Evolutionary conservation across 2,888 invertebrate genomes (phyloP).

Genomic region (Tridacna gigas): DNA sequence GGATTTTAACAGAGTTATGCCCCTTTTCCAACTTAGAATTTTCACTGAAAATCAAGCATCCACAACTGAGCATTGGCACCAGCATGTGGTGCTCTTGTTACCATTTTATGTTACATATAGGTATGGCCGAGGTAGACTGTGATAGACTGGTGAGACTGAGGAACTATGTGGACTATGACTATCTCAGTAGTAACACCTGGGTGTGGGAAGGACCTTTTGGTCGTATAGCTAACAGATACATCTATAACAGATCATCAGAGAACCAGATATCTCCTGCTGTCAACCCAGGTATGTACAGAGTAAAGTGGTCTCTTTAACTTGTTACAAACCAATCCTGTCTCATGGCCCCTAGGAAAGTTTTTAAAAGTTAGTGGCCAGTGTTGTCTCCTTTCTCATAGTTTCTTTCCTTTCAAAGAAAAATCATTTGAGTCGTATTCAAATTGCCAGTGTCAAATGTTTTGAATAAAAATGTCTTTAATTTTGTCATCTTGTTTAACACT

Average conservation of each 20-base stretch:
- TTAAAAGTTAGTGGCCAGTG: neutral
- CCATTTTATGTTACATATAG: conserved; percentile 51
- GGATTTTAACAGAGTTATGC: too few relatives aligned
- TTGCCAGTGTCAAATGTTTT: too few relatives aligned
- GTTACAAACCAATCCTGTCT: too few relatives aligned
- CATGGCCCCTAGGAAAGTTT: neutral
- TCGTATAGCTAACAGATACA: conserved; percentile 70
- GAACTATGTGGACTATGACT: conserved; percentile 69
- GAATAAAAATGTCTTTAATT: too few relatives aligned
- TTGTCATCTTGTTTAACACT: too few relatives aligned
- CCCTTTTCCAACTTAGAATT: too few relatives aligned
- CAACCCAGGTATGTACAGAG: conserved; percentile 51
- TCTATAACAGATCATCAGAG: conserved; percentile 36
- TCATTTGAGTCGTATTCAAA: too few relatives aligned
- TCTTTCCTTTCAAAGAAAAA: too few relatives aligned
- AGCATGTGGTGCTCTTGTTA: too few relatives aligned
- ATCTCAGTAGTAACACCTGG: conserved; percentile 67
- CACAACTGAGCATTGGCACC: too few relatives aligned
- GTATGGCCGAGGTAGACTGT: conserved; percentile 79
- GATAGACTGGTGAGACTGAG: conserved; percentile 70
- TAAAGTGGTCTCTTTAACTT: neutral
- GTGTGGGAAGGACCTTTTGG: conserved; percentile 74
- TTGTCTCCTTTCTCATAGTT: too few relatives aligned
- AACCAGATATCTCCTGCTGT: conserved; percentile 35
- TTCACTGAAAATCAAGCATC: too few relatives aligned